Conservation (phyloP, 2,113 vertebrate species). For the Gavialis gangeticus region DNA sequence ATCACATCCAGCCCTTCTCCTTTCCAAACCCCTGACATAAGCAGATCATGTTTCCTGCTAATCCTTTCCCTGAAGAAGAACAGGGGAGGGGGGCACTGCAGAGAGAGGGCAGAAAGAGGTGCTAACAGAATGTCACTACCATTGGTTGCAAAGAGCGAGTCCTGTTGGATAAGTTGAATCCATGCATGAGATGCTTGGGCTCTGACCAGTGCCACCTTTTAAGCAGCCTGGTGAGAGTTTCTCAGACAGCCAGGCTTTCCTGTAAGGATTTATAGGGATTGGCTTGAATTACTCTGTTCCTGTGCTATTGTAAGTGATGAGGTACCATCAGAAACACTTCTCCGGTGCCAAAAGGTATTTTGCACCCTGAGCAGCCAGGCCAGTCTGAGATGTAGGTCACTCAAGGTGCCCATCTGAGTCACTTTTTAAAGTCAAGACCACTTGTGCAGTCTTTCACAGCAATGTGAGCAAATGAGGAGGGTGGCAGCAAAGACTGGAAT, state of each 20-base stretch:
- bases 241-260: background rate
- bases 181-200: background rate
- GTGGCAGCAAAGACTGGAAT: conserved; percentile 54
- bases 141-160: background rate
- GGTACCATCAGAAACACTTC: background rate
- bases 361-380: background rate
- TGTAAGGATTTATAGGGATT: background rate
- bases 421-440: conserved; percentile 73
- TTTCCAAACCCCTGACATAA: conserved; percentile 37
- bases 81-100: background rate
- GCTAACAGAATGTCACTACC: background rate
- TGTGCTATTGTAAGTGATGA: background rate
- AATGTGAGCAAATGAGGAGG: conserved; percentile 43
- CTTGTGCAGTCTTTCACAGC: conserved; percentile 68
- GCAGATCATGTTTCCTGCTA: conserved; percentile 43
- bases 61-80: background rate
- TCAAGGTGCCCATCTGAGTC: conserved; percentile 65
- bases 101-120: background rate
- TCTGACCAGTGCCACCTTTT: background rate
- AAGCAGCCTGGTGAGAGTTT: background rate
- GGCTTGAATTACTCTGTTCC: background rate
- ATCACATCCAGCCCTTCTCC: conserved; percentile 27
- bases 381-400: conserved; percentile 48
- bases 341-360: conserved; percentile 6
- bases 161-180: background rate